phyloP scores from a whole-genome alignment of 1,140 invertebrate genomes.

The Myzus persicae region DNA sequence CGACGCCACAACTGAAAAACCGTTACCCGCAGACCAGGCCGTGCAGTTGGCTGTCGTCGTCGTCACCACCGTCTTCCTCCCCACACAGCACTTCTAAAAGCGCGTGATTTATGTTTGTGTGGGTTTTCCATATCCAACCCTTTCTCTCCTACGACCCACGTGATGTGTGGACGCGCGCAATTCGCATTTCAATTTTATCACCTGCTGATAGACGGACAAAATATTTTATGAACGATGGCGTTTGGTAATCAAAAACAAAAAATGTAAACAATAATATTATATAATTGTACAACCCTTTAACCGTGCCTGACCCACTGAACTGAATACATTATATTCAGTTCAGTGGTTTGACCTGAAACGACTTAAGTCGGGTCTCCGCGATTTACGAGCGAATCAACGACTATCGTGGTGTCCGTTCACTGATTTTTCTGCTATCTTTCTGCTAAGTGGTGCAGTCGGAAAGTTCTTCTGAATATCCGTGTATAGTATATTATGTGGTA shows the following conservation, averaged over 20 bases:
- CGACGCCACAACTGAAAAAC: conserved; percentile 62
- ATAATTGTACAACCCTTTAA: not conserved
- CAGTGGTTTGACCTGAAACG: not conserved
- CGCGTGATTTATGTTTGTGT: not conserved
- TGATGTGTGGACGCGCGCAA: not conserved
- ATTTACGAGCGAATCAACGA: not conserved
- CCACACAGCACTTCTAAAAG: conserved; percentile 32
- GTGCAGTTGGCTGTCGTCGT: conserved; percentile 52
- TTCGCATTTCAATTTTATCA: not conserved
- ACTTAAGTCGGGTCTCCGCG: no score
- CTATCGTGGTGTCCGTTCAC: not conserved
- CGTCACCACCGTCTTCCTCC: not conserved
- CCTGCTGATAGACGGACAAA: not conserved
- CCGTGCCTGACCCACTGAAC: not conserved
- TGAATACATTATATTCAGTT: no score
- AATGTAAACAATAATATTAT: conserved; percentile 3
- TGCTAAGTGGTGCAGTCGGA: not conserved
- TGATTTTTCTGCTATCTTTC: not conserved
- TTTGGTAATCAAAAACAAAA: conserved; percentile 1
- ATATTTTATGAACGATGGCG: not conserved
- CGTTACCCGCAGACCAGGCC: conserved; percentile 39
- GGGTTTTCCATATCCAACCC: not conserved
- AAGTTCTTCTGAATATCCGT: not conserved
- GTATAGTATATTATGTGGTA: not conserved
- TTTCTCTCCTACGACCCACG: not conserved